Conservation (phyloP, 2,888 invertebrate species). For the Mesodorylaimus sp. region DNA sequence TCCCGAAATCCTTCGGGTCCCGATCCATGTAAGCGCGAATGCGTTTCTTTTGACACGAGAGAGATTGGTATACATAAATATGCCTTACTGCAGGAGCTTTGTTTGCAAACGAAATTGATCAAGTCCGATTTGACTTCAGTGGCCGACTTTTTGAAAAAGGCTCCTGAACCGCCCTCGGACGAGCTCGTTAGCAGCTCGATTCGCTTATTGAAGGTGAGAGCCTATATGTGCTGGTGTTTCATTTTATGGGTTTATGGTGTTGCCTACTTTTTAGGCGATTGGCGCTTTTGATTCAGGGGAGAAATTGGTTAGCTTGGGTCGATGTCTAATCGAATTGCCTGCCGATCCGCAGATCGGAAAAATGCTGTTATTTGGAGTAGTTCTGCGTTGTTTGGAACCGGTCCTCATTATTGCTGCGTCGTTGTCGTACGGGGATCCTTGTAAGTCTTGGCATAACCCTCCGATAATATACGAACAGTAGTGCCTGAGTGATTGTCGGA, state of each 20-base stretch:
- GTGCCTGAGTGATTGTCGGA: constrained; percentile 10
- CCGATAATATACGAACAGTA: background rate
- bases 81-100: constrained; percentile 48
- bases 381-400: constrained; percentile 78
- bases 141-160: constrained; percentile 58
- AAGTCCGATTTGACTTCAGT: constrained; percentile 56
- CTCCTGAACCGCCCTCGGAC: constrained; percentile 65
- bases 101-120: constrained; percentile 63
- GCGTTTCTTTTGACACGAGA: constrained; percentile 2
- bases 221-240: background rate
- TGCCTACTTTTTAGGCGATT: constrained; percentile 47
- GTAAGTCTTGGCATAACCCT: constrained; percentile 28
- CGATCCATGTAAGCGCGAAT: constrained; percentile 49
- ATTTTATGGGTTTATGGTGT: background rate
- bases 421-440: constrained; percentile 51
- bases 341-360: constrained; percentile 78
- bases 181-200: constrained; percentile 57
- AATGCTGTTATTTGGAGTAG: constrained; percentile 68
- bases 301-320: constrained; percentile 66
- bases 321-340: constrained; percentile 70
- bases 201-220: constrained; percentile 36
- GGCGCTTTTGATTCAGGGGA: constrained; percentile 69
- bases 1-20: constrained; percentile 69
- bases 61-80: constrained; percentile 7
- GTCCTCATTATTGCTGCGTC: constrained; percentile 71